Percentiles rank a stretch among this genome's conserved stretches.
Evolutionary conservation across 2,113 vertebrate species (phyloP).

Genomic region (Periophthalmodon schlosseri): DNA sequence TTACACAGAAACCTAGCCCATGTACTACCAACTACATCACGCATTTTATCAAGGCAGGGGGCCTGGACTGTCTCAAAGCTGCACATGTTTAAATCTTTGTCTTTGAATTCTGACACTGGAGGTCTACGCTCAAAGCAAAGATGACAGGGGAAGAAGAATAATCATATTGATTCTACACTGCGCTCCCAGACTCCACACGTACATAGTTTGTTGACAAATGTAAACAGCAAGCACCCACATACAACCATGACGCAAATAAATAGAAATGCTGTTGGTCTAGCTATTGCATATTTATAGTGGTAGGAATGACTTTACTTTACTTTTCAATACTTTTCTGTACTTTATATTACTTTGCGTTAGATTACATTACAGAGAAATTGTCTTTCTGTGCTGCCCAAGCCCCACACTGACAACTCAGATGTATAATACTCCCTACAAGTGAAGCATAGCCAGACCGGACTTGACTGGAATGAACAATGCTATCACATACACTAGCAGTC

Average conservation of each 20-base stretch:
- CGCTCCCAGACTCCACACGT: conserved; percentile 24
- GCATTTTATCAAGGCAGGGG: conserved; percentile 50
- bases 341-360: no score
- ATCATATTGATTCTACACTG: conserved; percentile 41
- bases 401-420: no score
- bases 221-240: conserved; percentile 20
- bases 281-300: neutral
- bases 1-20: conserved; percentile 71
- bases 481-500: no score
- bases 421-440: no score
- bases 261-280: neutral
- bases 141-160: conserved; percentile 45
- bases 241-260: neutral
- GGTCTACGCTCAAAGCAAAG: conserved; percentile 27
- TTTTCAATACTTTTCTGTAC: no score
- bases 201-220: conserved; percentile 34
- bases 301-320: neutral
- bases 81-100: conserved; percentile 61
- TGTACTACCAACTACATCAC: conserved; percentile 60
- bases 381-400: no score
- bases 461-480: no score
- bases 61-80: conserved; percentile 49
- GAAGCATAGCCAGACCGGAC: no score
- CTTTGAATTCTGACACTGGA: conserved; percentile 42
- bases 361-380: no score